A percentile compares a stretch with the other conserved stretches of the same genome.
phyloP scores from a whole-genome alignment of 1,140 invertebrate genomes.

The Papilio aristodemus region DNA sequence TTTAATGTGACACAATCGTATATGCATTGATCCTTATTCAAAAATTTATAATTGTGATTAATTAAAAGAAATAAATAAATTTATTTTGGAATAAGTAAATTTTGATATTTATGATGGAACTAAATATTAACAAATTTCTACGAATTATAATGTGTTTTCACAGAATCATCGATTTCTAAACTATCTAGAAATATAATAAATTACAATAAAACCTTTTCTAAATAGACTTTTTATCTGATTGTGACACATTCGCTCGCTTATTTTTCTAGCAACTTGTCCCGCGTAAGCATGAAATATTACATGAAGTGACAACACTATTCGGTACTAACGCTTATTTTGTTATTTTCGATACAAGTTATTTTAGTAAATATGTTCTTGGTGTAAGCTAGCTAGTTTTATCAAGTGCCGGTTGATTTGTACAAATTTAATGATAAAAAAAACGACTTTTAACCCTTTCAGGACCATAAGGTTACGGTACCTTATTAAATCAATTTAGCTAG shows the following conservation, averaged over 20 bases:
- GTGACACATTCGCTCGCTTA: conserved; percentile 25
- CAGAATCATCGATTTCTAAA: neutral
- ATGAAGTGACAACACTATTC: conserved; percentile 29
- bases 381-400: neutral
- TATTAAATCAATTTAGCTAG: too few relatives aligned
- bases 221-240: conserved; percentile 17
- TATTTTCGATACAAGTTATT: neutral
- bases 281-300: conserved; percentile 29
- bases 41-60: too few relatives aligned
- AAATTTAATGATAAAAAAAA: too few relatives aligned
- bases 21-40: too few relatives aligned
- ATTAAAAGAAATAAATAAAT: too few relatives aligned
- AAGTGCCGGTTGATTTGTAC: too few relatives aligned
- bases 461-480: too few relatives aligned
- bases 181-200: conserved; percentile 4
- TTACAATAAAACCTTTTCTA: conserved; percentile 12
- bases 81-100: too few relatives aligned
- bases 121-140: too few relatives aligned
- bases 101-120: too few relatives aligned
- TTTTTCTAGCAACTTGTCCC: conserved; percentile 26
- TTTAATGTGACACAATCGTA: neutral
- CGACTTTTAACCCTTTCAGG: too few relatives aligned
- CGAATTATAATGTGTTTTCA: too few relatives aligned
- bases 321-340: conserved; percentile 7
- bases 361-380: neutral